phyloP scores from a whole-genome alignment of 2,888 invertebrate species.

The Eristalinus sepulchralis region DNA sequence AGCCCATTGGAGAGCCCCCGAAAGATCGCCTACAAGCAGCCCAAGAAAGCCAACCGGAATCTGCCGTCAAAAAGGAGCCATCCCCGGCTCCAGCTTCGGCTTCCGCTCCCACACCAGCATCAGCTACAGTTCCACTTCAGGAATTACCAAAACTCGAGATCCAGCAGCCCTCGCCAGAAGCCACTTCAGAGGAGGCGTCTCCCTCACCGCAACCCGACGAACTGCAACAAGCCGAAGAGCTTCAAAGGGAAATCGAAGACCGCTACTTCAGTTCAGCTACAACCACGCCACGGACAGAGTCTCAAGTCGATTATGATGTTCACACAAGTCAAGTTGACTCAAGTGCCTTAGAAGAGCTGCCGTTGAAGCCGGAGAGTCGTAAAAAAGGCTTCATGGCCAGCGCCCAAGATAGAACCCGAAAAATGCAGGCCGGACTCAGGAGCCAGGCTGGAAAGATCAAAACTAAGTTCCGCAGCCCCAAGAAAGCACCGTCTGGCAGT shows the following conservation, averaged over 20 bases:
- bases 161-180: constrained; percentile 34
- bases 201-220: constrained; percentile 36
- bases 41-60: constrained; percentile 56
- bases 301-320: constrained; percentile 85
- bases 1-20: constrained; percentile 89
- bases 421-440: constrained; percentile 86
- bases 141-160: constrained; percentile 74
- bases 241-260: constrained; percentile 85
- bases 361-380: constrained; percentile 83
- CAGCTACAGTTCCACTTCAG: constrained; percentile 37
- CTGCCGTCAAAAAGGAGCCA: constrained; percentile 73
- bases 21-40: constrained; percentile 41
- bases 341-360: constrained; percentile 85
- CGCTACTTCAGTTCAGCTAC: constrained; percentile 84
- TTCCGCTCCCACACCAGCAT: not conserved
- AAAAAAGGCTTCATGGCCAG: constrained; percentile 81
- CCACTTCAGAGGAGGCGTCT: constrained; percentile 6
- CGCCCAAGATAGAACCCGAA: constrained; percentile 82
- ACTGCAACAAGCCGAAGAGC: constrained; percentile 82
- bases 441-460: constrained; percentile 88
- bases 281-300: constrained; percentile 82
- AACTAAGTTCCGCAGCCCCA: constrained; percentile 84
- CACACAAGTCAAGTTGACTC: constrained; percentile 87
- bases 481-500: constrained; percentile 77
- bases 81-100: constrained; percentile 62